Evolutionary conservation across 2,113 vertebrate genomes (phyloP).

Genomic region (Pseudopipra pipra): DNA sequence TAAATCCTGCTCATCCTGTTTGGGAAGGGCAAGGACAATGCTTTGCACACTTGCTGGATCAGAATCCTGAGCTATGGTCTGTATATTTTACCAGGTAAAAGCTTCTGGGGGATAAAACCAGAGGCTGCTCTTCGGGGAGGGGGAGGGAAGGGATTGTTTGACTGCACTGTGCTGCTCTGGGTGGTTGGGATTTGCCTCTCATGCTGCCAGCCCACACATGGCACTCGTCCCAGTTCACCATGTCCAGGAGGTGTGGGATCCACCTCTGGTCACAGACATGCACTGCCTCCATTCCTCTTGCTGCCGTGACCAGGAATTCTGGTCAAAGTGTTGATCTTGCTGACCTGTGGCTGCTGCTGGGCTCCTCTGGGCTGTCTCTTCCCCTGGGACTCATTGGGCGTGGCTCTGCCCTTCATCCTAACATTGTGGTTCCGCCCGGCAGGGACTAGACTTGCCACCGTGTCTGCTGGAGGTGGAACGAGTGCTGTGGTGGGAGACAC

Average conservation of each 20-base stretch:
- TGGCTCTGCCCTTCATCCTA: background rate
- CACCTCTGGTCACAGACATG: background rate
- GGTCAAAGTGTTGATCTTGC: background rate
- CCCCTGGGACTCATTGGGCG: background rate
- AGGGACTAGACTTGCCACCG: background rate
- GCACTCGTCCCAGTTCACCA: fast-evolving
- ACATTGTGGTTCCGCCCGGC: fast-evolving
- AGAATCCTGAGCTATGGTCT: background rate
- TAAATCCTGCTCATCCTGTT: conserved; percentile 11
- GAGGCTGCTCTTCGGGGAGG: background rate
- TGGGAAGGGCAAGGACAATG: background rate
- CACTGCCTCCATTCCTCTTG: fast-evolving
- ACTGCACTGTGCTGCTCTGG: background rate
- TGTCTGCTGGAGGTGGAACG: background rate
- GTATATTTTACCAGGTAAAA: background rate
- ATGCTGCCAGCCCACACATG: fast-evolving
- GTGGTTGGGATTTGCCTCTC: background rate
- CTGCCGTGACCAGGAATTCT: background rate
- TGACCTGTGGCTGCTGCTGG: background rate
- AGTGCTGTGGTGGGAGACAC: background rate
- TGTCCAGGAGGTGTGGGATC: fast-evolving
- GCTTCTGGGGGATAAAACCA: background rate
- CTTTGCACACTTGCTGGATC: background rate
- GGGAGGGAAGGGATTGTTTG: background rate
- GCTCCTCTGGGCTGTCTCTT: background rate